Percentiles rank a stretch among this genome's conserved stretches.
These are phyloP conservation scores for Blastobasis lacticolella DNA, from an alignment of 2,888 invertebrate species.

Conservation along the genomic window DNA sequence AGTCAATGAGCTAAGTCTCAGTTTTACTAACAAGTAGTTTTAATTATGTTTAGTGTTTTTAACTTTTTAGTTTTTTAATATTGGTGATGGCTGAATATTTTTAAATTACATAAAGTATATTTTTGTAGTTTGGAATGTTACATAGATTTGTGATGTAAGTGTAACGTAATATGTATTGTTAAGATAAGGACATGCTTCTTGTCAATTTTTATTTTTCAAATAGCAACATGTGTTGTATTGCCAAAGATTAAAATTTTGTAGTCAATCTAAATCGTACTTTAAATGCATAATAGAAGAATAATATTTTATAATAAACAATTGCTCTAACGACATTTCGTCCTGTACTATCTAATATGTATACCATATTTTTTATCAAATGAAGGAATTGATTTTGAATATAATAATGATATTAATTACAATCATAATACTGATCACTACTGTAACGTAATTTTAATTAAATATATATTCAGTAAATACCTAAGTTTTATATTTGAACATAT, in stretches of 20 bases:
- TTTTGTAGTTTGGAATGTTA: slow-evolving; percentile 1
- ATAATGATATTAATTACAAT: background rate
- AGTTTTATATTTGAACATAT: too few species aligned
- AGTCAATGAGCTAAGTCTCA: too few species aligned
- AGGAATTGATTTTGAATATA: slow-evolving; percentile 48
- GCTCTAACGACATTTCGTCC: background rate
- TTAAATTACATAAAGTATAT: background rate
- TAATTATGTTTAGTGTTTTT: too few species aligned
- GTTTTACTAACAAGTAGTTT: too few species aligned
- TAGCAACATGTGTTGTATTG: slow-evolving; percentile 3
- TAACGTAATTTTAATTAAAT: too few species aligned
- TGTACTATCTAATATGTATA: background rate
- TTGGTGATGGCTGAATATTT: background rate
- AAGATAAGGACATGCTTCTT: too few species aligned
- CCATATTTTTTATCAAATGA: slow-evolving; percentile 36
- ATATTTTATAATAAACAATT: background rate
- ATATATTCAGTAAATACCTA: too few species aligned
- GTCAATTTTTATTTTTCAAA: background rate
- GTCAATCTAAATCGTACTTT: background rate
- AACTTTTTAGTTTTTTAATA: too few species aligned
- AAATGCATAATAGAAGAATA: background rate
- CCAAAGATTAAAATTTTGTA: slow-evolving; percentile 8
- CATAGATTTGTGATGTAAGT: background rate
- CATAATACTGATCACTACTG: too few species aligned
- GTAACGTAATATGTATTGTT: too few species aligned